Percentiles rank a stretch among this genome's conserved stretches.
Evolutionary conservation across 2,113 vertebrate genomes (phyloP).

Genomic region (Calcarius ornatus): DNA sequence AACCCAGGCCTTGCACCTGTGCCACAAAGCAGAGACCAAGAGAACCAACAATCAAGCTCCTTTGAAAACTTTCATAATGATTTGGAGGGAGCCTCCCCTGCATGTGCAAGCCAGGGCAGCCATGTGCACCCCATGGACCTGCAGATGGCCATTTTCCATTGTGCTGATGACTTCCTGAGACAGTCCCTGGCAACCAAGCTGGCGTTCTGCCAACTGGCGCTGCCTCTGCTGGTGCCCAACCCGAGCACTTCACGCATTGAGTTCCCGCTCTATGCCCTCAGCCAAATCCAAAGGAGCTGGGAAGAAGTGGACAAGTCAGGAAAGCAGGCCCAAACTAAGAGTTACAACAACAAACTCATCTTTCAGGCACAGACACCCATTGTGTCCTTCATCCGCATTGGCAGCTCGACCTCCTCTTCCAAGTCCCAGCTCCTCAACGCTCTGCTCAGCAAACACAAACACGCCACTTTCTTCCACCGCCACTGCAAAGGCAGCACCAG

Average conservation of each 20-base stretch:
- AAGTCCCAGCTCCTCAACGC: conserved; percentile 79
- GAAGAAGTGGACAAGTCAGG: background rate
- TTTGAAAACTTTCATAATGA: background rate
- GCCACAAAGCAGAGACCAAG: background rate
- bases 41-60: background rate
- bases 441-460: conserved; percentile 57
- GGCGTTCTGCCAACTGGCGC: too few relatives aligned
- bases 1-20: too few relatives aligned
- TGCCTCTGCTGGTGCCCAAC: conserved; percentile 72
- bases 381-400: conserved; percentile 74
- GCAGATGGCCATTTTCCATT: too few relatives aligned
- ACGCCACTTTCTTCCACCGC: too few relatives aligned
- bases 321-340: background rate
- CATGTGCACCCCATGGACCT: too few relatives aligned
- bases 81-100: background rate
- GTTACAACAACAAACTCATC: conserved; percentile 60
- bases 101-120: background rate
- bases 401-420: conserved; percentile 66
- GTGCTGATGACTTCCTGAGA: too few relatives aligned
- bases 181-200: too few relatives aligned
- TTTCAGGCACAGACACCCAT: conserved; percentile 60
- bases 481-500: too few relatives aligned
- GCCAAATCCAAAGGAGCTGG: conserved; percentile 75
- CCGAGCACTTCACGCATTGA: conserved; percentile 50
- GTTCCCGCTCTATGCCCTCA: conserved; percentile 73